phyloP scores from a whole-genome alignment of 2,888 invertebrate species.

The Drosophila maculinotata region DNA sequence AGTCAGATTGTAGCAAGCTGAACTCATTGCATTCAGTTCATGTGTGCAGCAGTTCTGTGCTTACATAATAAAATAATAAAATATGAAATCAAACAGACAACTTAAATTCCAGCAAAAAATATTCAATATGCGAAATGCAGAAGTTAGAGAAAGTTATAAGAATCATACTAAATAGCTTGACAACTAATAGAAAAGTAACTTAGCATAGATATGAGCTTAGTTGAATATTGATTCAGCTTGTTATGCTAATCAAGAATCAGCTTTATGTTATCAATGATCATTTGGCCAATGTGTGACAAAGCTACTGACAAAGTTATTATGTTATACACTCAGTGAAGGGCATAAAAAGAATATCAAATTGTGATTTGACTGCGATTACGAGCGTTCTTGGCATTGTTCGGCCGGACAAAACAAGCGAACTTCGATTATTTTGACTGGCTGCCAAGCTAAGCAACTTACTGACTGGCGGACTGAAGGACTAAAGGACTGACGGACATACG shows the following conservation, averaged over 20 bases:
- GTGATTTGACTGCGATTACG: slow-evolving; percentile 57
- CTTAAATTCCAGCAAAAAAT: too few species aligned
- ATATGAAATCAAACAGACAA: too few species aligned
- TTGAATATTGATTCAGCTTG: slow-evolving; percentile 26
- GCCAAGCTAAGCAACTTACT: slow-evolving; percentile 22
- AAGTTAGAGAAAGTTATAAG: slow-evolving; percentile 12
- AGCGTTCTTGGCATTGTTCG: slow-evolving; percentile 23
- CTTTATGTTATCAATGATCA: slow-evolving; percentile 24
- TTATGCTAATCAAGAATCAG: slow-evolving; percentile 52
- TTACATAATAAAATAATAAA: not conserved
- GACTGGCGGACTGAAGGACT: slow-evolving; percentile 19
- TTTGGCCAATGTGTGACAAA: slow-evolving; percentile 28
- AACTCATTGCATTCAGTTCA: not conserved
- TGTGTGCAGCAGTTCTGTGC: not conserved
- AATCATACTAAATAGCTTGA: slow-evolving; percentile 7
- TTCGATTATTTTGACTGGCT: slow-evolving; percentile 39
- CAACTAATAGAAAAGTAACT: slow-evolving; percentile 10
- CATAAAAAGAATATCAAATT: slow-evolving; percentile 60
- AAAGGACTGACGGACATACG: slow-evolving; percentile 63
- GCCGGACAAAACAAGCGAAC: slow-evolving; percentile 20
- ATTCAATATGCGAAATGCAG: not conserved
- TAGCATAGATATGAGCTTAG: slow-evolving; percentile 39
- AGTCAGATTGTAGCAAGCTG: not conserved
- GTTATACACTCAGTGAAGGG: slow-evolving; percentile 24
- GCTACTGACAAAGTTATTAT: slow-evolving; percentile 32